These are phyloP conservation scores for Cydia amplana DNA, from an alignment of 1,140 invertebrate species.

Conservation along the genomic window DNA sequence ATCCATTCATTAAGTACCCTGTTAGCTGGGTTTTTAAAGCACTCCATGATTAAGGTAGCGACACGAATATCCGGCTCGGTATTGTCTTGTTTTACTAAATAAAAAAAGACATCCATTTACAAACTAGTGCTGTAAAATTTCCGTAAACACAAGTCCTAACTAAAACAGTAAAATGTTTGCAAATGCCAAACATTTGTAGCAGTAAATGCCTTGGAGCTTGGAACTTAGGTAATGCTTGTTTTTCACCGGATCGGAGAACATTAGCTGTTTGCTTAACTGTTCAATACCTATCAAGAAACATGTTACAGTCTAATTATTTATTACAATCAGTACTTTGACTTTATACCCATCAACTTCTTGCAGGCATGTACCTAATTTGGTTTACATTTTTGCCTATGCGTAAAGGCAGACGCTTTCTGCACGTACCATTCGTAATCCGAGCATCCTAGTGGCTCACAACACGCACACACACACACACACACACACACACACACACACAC, in stretches of 20 bases:
- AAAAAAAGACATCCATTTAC: too few relatives aligned
- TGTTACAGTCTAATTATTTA: neutral
- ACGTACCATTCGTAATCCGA: too few relatives aligned
- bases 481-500: too few relatives aligned
- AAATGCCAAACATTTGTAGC: neutral
- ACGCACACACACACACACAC: too few relatives aligned
- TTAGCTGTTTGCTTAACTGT: neutral
- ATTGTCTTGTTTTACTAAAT: too few relatives aligned
- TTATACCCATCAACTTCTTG: neutral
- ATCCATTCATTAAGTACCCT: too few relatives aligned
- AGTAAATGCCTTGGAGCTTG: neutral
- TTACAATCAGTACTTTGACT: neutral
- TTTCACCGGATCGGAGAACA: neutral
- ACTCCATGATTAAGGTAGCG: too few relatives aligned
- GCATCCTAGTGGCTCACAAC: too few relatives aligned
- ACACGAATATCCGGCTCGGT: too few relatives aligned
- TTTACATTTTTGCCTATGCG: neutral
- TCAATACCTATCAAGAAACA: conserved; percentile 11
- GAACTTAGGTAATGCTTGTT: neutral
- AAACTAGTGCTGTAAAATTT: neutral
- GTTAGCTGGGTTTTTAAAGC: too few relatives aligned
- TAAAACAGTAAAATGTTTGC: neutral
- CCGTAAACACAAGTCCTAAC: neutral
- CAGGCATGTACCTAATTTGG: neutral
- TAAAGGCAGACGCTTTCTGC: neutral